A percentile compares a stretch with the other conserved stretches of the same genome.
Evolutionary conservation across 2,888 invertebrate species (phyloP).

Genomic region (Eurytoma adleriae): DNA sequence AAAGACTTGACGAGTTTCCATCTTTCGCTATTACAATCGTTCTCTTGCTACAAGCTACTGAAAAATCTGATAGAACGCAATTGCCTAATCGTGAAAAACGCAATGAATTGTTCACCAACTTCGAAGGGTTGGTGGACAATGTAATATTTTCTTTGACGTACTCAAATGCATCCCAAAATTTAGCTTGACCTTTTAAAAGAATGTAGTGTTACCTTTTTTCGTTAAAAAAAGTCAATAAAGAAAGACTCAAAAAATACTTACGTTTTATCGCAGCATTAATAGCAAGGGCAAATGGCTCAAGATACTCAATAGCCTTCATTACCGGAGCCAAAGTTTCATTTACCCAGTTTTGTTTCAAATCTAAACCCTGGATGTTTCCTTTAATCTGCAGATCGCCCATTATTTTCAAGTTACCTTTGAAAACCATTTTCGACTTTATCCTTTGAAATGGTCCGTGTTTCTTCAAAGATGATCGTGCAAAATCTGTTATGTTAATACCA

Average conservation of each 20-base stretch:
- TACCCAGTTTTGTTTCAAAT: slow-evolving; percentile 48
- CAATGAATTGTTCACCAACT: neutral
- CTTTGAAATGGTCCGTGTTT: slow-evolving; percentile 59
- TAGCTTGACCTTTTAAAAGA: slow-evolving; percentile 51
- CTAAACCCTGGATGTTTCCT: slow-evolving; percentile 58
- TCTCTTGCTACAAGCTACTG: slow-evolving; percentile 45
- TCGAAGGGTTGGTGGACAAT: neutral
- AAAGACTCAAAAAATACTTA: neutral
- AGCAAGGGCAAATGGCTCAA: slow-evolving; percentile 27
- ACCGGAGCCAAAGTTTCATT: slow-evolving; percentile 17
- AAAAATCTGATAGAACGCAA: slow-evolving; percentile 48
- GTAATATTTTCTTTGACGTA: slow-evolving; percentile 19
- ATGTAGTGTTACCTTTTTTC: neutral
- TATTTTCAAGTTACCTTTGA: slow-evolving; percentile 61
- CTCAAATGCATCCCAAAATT: slow-evolving; percentile 54
- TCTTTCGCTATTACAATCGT: neutral
- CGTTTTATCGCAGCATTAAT: slow-evolving; percentile 21
- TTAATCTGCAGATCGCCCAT: slow-evolving; percentile 63
- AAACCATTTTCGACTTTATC: slow-evolving; percentile 60
- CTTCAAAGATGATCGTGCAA: slow-evolving; percentile 61
- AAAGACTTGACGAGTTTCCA: slow-evolving; percentile 27
- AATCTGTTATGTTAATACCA: slow-evolving; percentile 61
- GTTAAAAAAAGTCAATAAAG: neutral
- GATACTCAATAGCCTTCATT: neutral
- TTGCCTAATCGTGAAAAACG: slow-evolving; percentile 44